Percentiles rank a stretch among this genome's conserved stretches.
These are phyloP conservation scores for Perognathus longimembris DNA, from an alignment of 2,113 vertebrate species.

Conservation along the genomic window DNA sequence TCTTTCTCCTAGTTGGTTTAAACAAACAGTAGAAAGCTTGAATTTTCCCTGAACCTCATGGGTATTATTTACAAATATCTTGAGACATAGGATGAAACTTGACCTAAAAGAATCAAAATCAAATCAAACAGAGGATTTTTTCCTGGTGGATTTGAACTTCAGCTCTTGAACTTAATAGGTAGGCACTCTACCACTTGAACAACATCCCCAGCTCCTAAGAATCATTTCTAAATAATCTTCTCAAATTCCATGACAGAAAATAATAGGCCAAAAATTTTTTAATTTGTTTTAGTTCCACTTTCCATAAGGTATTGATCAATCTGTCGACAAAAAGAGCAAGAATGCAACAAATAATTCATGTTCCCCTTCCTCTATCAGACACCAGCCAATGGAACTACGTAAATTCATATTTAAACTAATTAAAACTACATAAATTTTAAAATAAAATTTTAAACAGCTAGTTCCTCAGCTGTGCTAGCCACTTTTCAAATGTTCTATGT, in stretches of 20 bases:
- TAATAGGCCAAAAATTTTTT: not conserved
- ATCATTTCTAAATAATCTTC: conserved; percentile 34
- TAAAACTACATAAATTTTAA: conserved; percentile 4
- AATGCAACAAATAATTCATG: not conserved
- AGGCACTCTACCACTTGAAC: not conserved
- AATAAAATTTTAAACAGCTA: not conserved
- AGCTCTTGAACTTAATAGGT: not conserved
- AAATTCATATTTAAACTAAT: not conserved
- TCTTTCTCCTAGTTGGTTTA: not conserved
- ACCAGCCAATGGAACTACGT: not conserved
- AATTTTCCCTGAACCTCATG: not conserved
- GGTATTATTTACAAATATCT: not conserved
- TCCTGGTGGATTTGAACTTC: not conserved
- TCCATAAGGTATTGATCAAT: not conserved
- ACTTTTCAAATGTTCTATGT: not conserved
- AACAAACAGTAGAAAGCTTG: not conserved
- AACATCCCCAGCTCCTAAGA: not conserved
- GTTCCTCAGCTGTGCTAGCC: not conserved
- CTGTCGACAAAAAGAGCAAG: not conserved
- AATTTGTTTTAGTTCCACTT: conserved; percentile 4
- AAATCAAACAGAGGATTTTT: not conserved
- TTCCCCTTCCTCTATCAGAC: not conserved
- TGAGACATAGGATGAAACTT: not conserved
- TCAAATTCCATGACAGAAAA: not conserved
- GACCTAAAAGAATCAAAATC: not conserved